These are phyloP conservation scores for Eufriesea mexicana DNA, from an alignment of 1,140 invertebrate species.

Conservation along the genomic window DNA sequence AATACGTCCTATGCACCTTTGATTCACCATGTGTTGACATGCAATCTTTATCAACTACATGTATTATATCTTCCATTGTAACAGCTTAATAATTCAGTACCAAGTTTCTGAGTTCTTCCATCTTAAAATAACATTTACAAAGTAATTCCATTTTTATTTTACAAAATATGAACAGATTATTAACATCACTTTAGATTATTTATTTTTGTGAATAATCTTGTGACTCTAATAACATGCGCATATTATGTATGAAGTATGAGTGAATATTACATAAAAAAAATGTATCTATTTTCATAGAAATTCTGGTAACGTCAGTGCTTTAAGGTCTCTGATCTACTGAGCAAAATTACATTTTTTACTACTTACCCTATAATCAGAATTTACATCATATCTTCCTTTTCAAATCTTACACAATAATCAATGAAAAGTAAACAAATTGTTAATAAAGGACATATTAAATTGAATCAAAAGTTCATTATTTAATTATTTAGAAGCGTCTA, in stretches of 20 bases:
- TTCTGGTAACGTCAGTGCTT: conserved; percentile 33
- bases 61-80: conserved; percentile 41
- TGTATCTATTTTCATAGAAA: conserved; percentile 53
- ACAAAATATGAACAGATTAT: conserved; percentile 19
- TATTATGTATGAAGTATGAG: conserved; percentile 3
- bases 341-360: conserved; percentile 16
- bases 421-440: background rate
- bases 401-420: background rate
- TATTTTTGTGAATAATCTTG: conserved; percentile 39
- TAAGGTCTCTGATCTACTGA: conserved; percentile 17
- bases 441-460: background rate
- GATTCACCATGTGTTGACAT: conserved; percentile 27
- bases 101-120: conserved; percentile 57
- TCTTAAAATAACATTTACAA: conserved; percentile 31
- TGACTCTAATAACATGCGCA: conserved; percentile 18
- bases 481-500: conserved; percentile 1
- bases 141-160: conserved; percentile 40
- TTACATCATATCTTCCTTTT: conserved; percentile 13
- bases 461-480: background rate
- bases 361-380: conserved; percentile 27
- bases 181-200: conserved; percentile 17
- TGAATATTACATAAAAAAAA: conserved; percentile 36
- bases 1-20: conserved; percentile 27
- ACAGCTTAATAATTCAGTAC: conserved; percentile 39
- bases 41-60: conserved; percentile 11